Evolutionary conservation across 2,113 vertebrate genomes (phyloP).

Genomic region (Rhinoderma darwinii): DNA sequence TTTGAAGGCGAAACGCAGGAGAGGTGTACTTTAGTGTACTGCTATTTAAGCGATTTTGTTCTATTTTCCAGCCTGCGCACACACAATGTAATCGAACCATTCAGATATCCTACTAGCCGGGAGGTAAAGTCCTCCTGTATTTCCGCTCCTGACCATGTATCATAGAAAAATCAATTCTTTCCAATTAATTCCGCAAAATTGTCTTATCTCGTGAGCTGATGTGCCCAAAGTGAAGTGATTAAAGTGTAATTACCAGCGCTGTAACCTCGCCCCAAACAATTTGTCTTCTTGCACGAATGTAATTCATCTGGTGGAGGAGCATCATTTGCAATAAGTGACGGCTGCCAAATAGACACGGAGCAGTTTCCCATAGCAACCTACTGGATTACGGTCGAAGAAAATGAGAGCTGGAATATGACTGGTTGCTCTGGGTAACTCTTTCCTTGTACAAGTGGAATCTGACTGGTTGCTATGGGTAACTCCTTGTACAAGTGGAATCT

Average conservation of each 20-base stretch:
- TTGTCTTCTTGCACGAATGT: not conserved
- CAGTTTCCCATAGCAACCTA: too few species aligned
- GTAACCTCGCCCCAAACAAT: constrained; percentile 1
- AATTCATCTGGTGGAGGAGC: not conserved
- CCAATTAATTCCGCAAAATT: constrained; percentile 19
- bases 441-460: too few species aligned
- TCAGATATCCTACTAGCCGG: not conserved
- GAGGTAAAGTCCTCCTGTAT: constrained; percentile 18
- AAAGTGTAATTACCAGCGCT: not conserved
- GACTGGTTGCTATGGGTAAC: too few species aligned
- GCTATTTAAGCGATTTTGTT: too few species aligned
- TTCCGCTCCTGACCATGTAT: not conserved
- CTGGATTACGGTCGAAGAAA: too few species aligned
- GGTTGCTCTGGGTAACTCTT: too few species aligned
- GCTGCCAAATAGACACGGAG: too few species aligned
- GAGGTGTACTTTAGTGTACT: too few species aligned
- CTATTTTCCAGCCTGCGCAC: not conserved
- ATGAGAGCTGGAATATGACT: too few species aligned
- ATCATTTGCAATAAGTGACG: not conserved
- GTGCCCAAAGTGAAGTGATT: constrained; percentile 10
- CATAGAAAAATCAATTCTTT: constrained; percentile 31
- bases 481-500: too few species aligned
- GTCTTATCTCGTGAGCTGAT: not conserved
- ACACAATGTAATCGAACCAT: not conserved
- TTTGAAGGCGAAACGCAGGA: too few species aligned